Conservation (phyloP, 2,113 vertebrate genomes). For the Leucosticte australis region DNA sequence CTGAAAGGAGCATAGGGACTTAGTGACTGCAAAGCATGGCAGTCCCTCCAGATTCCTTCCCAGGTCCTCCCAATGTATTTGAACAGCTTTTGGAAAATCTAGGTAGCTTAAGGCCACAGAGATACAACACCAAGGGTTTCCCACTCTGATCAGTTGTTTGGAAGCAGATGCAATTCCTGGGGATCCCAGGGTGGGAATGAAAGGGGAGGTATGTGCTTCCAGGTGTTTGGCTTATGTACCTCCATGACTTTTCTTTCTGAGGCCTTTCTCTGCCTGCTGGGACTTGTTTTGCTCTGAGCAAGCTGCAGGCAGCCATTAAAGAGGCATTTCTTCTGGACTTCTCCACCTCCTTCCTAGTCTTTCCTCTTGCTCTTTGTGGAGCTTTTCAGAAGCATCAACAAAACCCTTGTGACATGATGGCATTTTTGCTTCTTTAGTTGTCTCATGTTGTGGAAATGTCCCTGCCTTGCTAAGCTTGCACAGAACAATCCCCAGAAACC, state of each 20-base stretch:
- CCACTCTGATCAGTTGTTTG: neutral
- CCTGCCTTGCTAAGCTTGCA: neutral
- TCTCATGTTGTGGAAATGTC: neutral
- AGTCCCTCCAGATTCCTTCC: neutral
- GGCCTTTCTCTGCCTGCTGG: neutral
- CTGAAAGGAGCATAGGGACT: neutral
- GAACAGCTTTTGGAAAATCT: neutral
- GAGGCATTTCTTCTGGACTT: neutral
- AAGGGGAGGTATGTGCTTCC: neutral
- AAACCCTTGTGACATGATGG: neutral
- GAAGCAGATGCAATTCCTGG: neutral
- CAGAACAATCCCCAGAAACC: neutral
- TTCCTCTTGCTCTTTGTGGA: neutral
- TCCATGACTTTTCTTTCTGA: neutral
- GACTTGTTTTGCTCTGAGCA: slow-evolving; percentile 16
- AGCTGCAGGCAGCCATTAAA: neutral
- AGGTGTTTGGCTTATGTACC: neutral
- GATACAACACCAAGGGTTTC: neutral
- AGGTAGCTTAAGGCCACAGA: neutral
- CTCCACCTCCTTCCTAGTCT: neutral
- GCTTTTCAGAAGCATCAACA: neutral
- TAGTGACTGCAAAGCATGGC: neutral
- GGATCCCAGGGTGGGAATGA: neutral
- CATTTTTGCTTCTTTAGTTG: neutral
- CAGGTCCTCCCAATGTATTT: neutral